A percentile compares a stretch with the other conserved stretches of the same genome.
phyloP scores from a whole-genome alignment of 2,888 invertebrate species.

The Gymnoscelis rufifasciata region DNA sequence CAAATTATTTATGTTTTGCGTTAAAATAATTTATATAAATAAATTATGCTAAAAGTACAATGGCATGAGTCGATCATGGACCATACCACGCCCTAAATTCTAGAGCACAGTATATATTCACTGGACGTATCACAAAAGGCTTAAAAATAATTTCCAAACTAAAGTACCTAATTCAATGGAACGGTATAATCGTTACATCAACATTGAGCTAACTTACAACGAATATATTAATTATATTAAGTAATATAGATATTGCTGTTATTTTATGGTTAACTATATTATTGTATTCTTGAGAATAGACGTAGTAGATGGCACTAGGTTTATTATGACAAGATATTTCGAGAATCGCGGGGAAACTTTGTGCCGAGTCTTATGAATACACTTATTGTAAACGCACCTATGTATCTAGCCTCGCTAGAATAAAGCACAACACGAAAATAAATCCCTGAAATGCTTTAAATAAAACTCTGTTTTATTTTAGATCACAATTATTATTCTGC shows the following conservation, averaged over 20 bases:
- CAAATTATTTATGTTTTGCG: not conserved
- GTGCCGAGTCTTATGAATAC: slow-evolving; percentile 51
- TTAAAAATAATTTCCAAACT: slow-evolving; percentile 63
- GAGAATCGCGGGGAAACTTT: slow-evolving; percentile 45
- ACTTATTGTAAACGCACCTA: slow-evolving; percentile 56
- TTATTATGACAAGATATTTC: slow-evolving; percentile 73
- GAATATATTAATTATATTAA: slow-evolving; percentile 71
- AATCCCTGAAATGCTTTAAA: slow-evolving; percentile 74
- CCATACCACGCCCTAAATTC: slow-evolving; percentile 24
- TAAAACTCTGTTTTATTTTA: slow-evolving; percentile 78
- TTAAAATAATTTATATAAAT: slow-evolving; percentile 25
- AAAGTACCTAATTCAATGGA: slow-evolving; percentile 75
- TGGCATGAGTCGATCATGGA: slow-evolving; percentile 37
- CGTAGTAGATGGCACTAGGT: slow-evolving; percentile 70
- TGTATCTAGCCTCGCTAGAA: slow-evolving; percentile 70
- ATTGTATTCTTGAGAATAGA: slow-evolving; percentile 66
- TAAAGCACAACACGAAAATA: slow-evolving; percentile 68
- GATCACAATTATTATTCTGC: slow-evolving; percentile 70
- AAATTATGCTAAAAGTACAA: slow-evolving; percentile 19
- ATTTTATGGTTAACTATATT: slow-evolving; percentile 68
- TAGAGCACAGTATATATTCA: slow-evolving; percentile 39
- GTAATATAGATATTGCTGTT: slow-evolving; percentile 69
- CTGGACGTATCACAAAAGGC: slow-evolving; percentile 77
- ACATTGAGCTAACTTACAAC: slow-evolving; percentile 78
- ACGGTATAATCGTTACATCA: slow-evolving; percentile 70